These are phyloP conservation scores for Falco concolor DNA, from an alignment of 2,797 vertebrate species.

Conservation along the genomic window DNA sequence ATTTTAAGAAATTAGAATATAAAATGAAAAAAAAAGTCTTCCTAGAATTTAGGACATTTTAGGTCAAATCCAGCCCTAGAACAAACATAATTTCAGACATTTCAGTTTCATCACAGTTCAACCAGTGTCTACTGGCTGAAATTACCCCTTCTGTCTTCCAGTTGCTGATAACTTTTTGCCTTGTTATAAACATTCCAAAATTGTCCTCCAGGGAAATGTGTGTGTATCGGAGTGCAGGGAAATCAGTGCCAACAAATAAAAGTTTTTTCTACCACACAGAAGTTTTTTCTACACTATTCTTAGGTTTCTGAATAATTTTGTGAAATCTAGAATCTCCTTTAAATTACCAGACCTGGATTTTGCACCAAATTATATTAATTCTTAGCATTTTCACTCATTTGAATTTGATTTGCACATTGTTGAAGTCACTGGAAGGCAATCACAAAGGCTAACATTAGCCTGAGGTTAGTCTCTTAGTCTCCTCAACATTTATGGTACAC, in stretches of 20 bases:
- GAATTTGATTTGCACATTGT: neutral
- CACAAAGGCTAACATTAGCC: neutral
- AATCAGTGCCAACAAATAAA: neutral
- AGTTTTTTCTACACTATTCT: neutral
- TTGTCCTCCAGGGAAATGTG: neutral
- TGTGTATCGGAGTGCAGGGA: neutral
- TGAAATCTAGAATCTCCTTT: neutral
- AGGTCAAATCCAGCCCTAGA: neutral
- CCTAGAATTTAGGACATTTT: neutral
- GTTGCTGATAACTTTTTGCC: neutral
- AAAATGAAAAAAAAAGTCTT: neutral
- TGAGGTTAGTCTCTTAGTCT: neutral
- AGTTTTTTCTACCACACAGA: neutral
- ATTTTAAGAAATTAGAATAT: neutral
- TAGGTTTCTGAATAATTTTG: neutral
- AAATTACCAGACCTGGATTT: neutral
- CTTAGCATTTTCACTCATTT: neutral
- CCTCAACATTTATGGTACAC: neutral
- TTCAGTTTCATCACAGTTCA: neutral
- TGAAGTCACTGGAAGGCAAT: neutral
- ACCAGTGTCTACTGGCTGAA: neutral
- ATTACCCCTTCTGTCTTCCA: neutral
- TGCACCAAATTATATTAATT: neutral
- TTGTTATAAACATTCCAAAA: neutral
- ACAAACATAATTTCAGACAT: neutral